These are phyloP conservation scores for Xenus cinereus DNA, from an alignment of 2,113 vertebrate genomes.

Conservation along the genomic window DNA sequence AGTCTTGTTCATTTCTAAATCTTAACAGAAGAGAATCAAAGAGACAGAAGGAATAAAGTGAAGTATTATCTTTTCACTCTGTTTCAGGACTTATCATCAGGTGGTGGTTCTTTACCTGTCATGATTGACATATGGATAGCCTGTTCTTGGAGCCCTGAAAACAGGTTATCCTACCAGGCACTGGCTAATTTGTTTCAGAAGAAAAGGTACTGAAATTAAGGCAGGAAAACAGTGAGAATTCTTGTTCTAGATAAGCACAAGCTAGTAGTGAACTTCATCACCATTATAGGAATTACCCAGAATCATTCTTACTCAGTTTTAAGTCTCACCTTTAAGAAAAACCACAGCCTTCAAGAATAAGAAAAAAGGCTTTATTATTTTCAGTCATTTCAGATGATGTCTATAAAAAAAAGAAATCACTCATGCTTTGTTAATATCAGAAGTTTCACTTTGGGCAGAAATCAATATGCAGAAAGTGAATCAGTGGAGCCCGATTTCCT, in stretches of 20 bases:
- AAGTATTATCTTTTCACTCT: neutral
- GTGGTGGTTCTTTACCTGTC: neutral
- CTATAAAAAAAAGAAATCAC: neutral
- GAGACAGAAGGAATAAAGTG: neutral
- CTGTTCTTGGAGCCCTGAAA: neutral
- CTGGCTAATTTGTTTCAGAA: neutral
- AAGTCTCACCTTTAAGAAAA: neutral
- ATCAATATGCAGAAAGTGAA: conserved; percentile 70
- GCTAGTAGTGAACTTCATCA: neutral
- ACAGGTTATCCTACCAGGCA: neutral
- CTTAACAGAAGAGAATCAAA: neutral
- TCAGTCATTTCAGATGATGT: neutral
- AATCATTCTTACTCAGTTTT: neutral
- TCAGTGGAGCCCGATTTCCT: conserved; percentile 44
- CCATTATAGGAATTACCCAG: neutral
- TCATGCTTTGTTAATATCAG: conserved; percentile 49
- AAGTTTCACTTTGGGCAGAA: conserved; percentile 51
- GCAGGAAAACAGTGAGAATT: neutral
- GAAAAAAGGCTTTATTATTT: neutral
- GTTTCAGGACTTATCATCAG: neutral
- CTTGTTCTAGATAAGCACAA: neutral
- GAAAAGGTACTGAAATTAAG: neutral
- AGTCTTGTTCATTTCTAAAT: neutral
- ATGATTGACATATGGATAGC: neutral
- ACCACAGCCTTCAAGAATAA: neutral